Conservation (phyloP, 2,888 invertebrate genomes). For the Fragum fragum region DNA sequence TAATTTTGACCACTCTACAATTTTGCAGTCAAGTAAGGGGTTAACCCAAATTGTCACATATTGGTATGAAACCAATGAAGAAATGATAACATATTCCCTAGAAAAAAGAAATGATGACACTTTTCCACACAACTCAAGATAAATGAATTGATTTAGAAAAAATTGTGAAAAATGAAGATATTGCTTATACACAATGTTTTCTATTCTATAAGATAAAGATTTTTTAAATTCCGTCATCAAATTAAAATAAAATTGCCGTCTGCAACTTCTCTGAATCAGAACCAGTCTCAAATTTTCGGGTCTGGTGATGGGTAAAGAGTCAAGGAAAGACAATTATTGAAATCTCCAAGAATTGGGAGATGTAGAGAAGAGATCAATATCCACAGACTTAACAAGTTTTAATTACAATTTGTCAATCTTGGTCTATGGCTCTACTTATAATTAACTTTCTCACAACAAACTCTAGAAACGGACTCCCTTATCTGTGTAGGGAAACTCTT, state of each 20-base stretch:
- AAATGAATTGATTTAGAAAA: not conserved
- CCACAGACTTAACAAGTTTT: constrained; percentile 20
- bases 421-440: constrained; percentile 13
- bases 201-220: not conserved
- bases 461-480: not conserved
- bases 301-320: not conserved
- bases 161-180: constrained; percentile 4
- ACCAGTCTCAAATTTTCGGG: not conserved
- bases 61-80: too few species aligned
- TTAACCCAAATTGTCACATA: too few species aligned
- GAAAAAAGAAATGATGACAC: too few species aligned
- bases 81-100: too few species aligned
- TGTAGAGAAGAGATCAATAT: not conserved
- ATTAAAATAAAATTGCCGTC: not conserved
- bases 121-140: too few species aligned
- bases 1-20: too few species aligned
- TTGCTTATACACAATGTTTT: constrained; percentile 12
- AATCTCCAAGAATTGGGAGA: not conserved
- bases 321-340: not conserved
- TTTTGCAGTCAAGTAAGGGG: too few species aligned
- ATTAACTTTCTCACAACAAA: constrained; percentile 6
- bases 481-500: not conserved
- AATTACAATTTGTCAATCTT: constrained; percentile 21
- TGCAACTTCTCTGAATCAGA: not conserved
- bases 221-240: too few species aligned